A percentile compares a stretch with the other conserved stretches of the same genome.
phyloP scores from a whole-genome alignment of 2,888 invertebrate species.

The Lasioglossum malachurum region DNA sequence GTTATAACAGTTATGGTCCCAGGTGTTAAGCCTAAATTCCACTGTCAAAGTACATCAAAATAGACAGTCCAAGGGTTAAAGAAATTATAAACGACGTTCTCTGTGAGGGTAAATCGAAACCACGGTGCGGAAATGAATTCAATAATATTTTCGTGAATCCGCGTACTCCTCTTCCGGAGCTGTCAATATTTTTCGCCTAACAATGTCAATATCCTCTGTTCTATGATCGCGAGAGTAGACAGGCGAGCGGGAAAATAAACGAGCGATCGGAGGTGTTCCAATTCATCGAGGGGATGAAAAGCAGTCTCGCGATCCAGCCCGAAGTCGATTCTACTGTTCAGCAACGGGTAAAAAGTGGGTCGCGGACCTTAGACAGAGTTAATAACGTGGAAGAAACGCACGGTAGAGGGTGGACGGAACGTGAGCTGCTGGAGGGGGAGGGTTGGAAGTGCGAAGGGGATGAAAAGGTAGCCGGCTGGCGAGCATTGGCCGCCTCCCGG shows the following conservation, averaged over 20 bases:
- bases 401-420: not conserved
- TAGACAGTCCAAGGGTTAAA: no score
- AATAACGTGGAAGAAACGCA: constrained; percentile 21
- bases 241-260: not conserved
- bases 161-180: constrained; percentile 23
- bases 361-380: constrained; percentile 22
- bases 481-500: constrained; percentile 24
- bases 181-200: not conserved
- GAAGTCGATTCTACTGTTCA: constrained; percentile 4
- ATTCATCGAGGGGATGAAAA: not conserved
- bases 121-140: not conserved
- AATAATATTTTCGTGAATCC: not conserved
- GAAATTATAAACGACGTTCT: no score
- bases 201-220: not conserved
- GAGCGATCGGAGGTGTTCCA: not conserved
- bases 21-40: no score
- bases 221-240: not conserved
- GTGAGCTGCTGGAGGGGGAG: not conserved
- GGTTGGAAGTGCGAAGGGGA: not conserved
- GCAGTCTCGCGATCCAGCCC: not conserved
- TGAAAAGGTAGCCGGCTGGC: not conserved
- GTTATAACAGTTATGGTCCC: no score
- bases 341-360: not conserved
- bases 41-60: no score
- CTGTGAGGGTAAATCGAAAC: no score